phyloP scores from a whole-genome alignment of 2,113 vertebrate genomes.

The Dipodomys ordii region DNA sequence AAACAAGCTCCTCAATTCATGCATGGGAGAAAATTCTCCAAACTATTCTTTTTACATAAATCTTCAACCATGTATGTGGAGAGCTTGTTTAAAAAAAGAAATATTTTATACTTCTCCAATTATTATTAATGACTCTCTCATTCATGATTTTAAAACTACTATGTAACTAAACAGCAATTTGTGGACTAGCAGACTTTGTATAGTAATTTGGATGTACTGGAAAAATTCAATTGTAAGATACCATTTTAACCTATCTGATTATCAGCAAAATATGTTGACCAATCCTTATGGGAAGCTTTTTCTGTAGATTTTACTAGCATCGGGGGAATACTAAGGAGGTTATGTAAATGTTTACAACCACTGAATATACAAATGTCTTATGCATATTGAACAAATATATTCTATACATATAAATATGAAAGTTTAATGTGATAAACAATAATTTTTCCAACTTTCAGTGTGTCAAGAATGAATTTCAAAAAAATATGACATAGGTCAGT shows the following conservation, averaged over 20 bases:
- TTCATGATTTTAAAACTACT: conserved; percentile 80
- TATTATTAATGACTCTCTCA: conserved; percentile 79
- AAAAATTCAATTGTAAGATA: conserved; percentile 79
- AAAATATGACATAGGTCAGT: no score
- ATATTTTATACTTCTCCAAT: conserved; percentile 63
- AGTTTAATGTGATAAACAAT: not conserved
- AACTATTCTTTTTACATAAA: conserved; percentile 74
- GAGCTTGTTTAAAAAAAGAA: conserved; percentile 70
- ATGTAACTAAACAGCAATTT: conserved; percentile 75
- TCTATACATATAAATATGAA: not conserved
- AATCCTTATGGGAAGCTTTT: conserved; percentile 44
- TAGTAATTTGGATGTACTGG: conserved; percentile 75
- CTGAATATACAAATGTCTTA: no score
- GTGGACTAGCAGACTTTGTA: conserved; percentile 71
- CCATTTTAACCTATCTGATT: conserved; percentile 75
- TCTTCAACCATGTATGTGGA: conserved; percentile 60
- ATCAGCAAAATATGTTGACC: conserved; percentile 74
- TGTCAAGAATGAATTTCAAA: not conserved
- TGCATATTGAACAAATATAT: no score
- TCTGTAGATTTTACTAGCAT: conserved; percentile 21
- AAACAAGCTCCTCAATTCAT: conserved; percentile 51
- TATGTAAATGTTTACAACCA: conserved; percentile 52
- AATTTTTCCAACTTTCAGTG: not conserved
- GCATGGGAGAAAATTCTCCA: conserved; percentile 48
- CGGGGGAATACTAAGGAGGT: conserved; percentile 46